These are phyloP conservation scores for Eclectus roratus DNA, from an alignment of 2,113 vertebrate genomes.

Conservation along the genomic window DNA sequence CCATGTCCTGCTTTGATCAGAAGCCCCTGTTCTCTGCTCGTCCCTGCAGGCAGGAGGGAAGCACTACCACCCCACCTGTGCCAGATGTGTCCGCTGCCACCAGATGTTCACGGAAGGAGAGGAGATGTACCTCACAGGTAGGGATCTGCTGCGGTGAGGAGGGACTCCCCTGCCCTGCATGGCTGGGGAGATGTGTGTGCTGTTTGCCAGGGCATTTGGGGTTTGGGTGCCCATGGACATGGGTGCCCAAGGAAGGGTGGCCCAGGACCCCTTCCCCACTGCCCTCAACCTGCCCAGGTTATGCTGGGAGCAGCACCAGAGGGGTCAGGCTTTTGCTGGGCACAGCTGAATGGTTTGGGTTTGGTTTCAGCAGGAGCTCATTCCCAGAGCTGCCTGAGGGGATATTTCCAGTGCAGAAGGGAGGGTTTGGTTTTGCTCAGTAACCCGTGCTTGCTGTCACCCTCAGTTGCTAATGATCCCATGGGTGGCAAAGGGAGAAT, in stretches of 20 bases:
- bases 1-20: background rate
- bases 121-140: conserved; percentile 99
- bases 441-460: background rate
- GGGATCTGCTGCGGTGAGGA: accelerated
- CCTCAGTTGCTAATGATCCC: background rate
- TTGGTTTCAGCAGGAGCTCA: background rate
- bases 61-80: conserved; percentile 95
- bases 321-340: background rate
- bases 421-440: background rate
- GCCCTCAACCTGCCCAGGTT: background rate
- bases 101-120: conserved; percentile 98
- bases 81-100: conserved; percentile 94
- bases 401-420: background rate
- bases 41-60: conserved; percentile 89
- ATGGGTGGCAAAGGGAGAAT: background rate
- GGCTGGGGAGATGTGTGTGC: background rate
- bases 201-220: accelerated
- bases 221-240: accelerated
- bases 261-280: background rate
- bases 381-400: background rate
- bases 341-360: background rate
- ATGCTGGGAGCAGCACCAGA: accelerated
- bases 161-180: background rate
- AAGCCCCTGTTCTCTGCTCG: background rate
- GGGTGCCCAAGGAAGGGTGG: accelerated